Percentiles rank a stretch among this genome's conserved stretches.
Conservation (phyloP, 2,888 invertebrate species). For the Tipula confusa region DNA sequence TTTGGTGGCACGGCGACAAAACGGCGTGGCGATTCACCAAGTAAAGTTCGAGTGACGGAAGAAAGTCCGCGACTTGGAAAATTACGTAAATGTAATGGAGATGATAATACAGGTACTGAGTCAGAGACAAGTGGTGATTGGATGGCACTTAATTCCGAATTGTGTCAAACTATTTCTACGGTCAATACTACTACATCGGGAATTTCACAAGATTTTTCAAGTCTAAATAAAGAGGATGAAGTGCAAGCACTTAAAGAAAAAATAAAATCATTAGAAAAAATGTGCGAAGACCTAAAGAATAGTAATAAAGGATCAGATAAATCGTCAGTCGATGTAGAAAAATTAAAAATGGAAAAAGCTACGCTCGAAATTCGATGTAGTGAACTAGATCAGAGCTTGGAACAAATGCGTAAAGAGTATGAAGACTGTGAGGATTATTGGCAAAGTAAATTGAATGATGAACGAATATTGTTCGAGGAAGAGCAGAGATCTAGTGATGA, state of each 20-base stretch:
- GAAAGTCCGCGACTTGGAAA: constrained; percentile 59
- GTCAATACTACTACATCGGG: constrained; percentile 39
- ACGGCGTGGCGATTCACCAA: constrained; percentile 56
- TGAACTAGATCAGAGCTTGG: constrained; percentile 69
- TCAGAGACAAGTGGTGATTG: constrained; percentile 48
- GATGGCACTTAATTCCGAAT: constrained; percentile 48
- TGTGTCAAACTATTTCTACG: constrained; percentile 37
- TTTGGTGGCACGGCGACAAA: constrained; percentile 49
- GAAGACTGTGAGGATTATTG: constrained; percentile 86
- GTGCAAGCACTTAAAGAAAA: constrained; percentile 41
- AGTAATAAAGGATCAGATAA: constrained; percentile 33
- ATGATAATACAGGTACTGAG: constrained; percentile 45
- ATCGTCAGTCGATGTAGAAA: constrained; percentile 29
- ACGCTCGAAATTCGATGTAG: constrained; percentile 53
- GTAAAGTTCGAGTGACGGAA: constrained; percentile 51
- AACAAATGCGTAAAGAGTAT: constrained; percentile 70
- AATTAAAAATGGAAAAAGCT: constrained; percentile 47
- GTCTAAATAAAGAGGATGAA: constrained; percentile 40
- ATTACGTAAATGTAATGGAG: constrained; percentile 54
- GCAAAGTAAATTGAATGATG: constrained; percentile 72
- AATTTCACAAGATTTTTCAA: constrained; percentile 41
- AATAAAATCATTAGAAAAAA: constrained; percentile 43
- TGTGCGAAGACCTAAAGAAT: constrained; percentile 38
- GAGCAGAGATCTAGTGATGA: constrained; percentile 73
- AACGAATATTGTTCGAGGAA: constrained; percentile 63